Conservation (phyloP, 2,888 invertebrate species). For the Phortica okadai region DNA sequence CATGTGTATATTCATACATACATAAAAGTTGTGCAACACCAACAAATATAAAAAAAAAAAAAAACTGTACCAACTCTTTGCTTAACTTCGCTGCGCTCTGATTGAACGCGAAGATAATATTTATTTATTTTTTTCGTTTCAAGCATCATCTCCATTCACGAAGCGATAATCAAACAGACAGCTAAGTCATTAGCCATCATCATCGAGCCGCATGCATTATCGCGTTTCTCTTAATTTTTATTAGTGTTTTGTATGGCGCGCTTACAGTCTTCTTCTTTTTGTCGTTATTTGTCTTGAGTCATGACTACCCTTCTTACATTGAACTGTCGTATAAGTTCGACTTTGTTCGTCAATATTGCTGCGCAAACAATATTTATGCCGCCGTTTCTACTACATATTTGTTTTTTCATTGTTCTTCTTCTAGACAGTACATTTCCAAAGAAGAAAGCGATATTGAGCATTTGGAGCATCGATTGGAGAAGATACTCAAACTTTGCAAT, state of each 20-base stretch:
- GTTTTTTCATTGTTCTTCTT: slow-evolving; percentile 43
- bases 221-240: neutral
- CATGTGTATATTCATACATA: neutral
- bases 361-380: slow-evolving; percentile 47
- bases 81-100: neutral
- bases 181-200: slow-evolving; percentile 50
- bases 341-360: slow-evolving; percentile 31
- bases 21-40: neutral
- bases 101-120: slow-evolving; percentile 44
- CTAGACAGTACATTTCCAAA: slow-evolving; percentile 89
- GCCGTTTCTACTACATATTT: slow-evolving; percentile 28
- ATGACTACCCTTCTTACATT: neutral
- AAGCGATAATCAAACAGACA: slow-evolving; percentile 32
- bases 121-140: slow-evolving; percentile 38
- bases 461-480: slow-evolving; percentile 92
- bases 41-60: slow-evolving; percentile 1
- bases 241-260: neutral
- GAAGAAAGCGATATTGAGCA: slow-evolving; percentile 92
- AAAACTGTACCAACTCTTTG: neutral
- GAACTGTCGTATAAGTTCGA: neutral
- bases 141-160: slow-evolving; percentile 3
- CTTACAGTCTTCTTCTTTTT: slow-evolving; percentile 34
- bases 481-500: slow-evolving; percentile 93
- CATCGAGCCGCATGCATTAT: slow-evolving; percentile 30
- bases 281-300: slow-evolving; percentile 41